Evolutionary conservation across 1,140 invertebrate genomes (phyloP).

Genomic region (Conopomorpha cramerella): DNA sequence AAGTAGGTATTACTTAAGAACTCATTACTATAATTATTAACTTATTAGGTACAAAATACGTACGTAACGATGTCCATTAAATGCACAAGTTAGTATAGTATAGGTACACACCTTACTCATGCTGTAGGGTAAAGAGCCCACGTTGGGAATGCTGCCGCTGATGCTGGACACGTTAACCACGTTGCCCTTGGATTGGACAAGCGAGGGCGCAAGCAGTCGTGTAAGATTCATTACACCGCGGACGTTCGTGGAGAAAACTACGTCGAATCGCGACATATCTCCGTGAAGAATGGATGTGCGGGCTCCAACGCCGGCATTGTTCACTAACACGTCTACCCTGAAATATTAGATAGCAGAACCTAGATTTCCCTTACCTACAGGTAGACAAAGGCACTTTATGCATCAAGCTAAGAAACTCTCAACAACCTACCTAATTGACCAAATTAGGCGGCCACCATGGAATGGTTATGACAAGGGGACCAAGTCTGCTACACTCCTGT

Average conservation of each 20-base stretch:
- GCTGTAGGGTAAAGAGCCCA: conserved; percentile 67
- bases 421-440: too few relatives aligned
- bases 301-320: conserved; percentile 73
- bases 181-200: conserved; percentile 70
- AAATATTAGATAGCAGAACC: not conserved
- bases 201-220: conserved; percentile 70
- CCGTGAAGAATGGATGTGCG: conserved; percentile 77
- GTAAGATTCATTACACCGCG: conserved; percentile 74
- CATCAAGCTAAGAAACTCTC: too few relatives aligned
- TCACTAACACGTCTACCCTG: conserved; percentile 67
- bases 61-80: too few relatives aligned
- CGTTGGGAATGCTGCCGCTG: conserved; percentile 66
- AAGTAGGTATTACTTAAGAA: too few relatives aligned
- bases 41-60: too few relatives aligned
- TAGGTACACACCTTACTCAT: conserved; percentile 70
- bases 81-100: too few relatives aligned
- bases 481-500: too few relatives aligned
- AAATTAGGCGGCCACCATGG: too few relatives aligned
- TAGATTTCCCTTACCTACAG: too few relatives aligned
- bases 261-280: conserved; percentile 76
- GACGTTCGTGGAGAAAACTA: conserved; percentile 73
- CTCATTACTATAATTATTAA: too few relatives aligned
- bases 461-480: too few relatives aligned
- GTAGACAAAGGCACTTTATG: too few relatives aligned
- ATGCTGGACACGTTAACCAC: conserved; percentile 81